These are phyloP conservation scores for Malaclemys terrapin DNA, from an alignment of 2,113 vertebrate species.

Conservation along the genomic window DNA sequence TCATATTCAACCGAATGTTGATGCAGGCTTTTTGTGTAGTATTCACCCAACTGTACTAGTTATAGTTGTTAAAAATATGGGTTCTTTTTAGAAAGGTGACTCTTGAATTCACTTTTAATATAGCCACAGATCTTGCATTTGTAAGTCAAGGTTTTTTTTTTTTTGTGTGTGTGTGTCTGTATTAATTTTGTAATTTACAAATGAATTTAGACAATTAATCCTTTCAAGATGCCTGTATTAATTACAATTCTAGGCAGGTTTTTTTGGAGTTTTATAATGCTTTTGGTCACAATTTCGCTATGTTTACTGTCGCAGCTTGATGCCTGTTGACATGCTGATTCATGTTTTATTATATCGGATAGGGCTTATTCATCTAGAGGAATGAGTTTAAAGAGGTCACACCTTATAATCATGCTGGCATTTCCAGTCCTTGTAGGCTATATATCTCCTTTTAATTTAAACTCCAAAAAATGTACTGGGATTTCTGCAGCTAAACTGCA, in stretches of 20 bases:
- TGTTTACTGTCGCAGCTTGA: conserved; percentile 60
- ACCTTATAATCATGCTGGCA: conserved; percentile 69
- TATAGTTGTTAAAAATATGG: neutral
- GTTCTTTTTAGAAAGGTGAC: neutral
- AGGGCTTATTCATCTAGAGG: conserved; percentile 68
- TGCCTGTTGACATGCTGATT: conserved; percentile 72
- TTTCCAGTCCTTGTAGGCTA: conserved; percentile 59
- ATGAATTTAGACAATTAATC: conserved; percentile 59
- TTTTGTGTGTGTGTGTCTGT: neutral
- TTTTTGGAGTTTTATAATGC: conserved; percentile 54
- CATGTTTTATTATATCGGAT: conserved; percentile 60
- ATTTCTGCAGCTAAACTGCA: conserved; percentile 81
- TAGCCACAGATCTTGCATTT: neutral
- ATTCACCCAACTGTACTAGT: neutral
- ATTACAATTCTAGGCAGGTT: conserved; percentile 36
- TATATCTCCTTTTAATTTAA: conserved; percentile 89
- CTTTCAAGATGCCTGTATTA: conserved; percentile 45
- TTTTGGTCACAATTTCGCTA: conserved; percentile 56
- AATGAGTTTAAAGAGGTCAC: conserved; percentile 71
- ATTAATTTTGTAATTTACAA: conserved; percentile 64
- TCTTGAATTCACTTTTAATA: conserved; percentile 36
- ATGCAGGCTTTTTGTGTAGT: neutral
- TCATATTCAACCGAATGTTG: conserved; percentile 33
- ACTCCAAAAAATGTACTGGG: conserved; percentile 72
- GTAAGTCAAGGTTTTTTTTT: conserved; percentile 38